Percentiles rank a stretch among this genome's conserved stretches.
phyloP scores from a whole-genome alignment of 30 jellyfish, hydroid and myxozoan genomes.

The Nemopilema nomurai region DNA sequence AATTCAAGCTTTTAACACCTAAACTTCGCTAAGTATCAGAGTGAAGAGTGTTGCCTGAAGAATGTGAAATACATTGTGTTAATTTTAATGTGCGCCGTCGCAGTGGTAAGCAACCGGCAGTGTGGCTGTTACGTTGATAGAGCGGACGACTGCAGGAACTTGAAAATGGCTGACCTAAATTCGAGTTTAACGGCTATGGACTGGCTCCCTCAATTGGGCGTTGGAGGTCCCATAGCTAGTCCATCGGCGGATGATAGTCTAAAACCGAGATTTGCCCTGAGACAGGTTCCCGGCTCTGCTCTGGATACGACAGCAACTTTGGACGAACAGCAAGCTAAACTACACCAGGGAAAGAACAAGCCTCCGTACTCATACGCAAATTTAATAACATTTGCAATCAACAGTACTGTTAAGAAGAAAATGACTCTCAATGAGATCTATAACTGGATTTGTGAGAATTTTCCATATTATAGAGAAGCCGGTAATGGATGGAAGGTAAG shows the following conservation, averaged over 20 bases:
- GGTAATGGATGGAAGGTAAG: constrained; percentile 99
- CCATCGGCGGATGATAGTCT: constrained; percentile 65
- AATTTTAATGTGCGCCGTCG: background rate
- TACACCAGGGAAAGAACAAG: constrained; percentile 89
- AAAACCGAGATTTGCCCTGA: constrained; percentile 74
- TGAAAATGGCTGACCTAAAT: constrained; percentile 90
- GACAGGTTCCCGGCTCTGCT: constrained; percentile 92
- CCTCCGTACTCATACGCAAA: constrained; percentile 98
- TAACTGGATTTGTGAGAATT: constrained; percentile 93
- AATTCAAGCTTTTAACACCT: background rate
- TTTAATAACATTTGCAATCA: constrained; percentile 92
- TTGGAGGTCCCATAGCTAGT: constrained; percentile 87
- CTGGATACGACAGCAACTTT: constrained; percentile 87
- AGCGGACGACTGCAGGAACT: background rate
- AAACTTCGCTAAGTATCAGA: no score
- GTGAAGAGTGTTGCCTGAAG: background rate
- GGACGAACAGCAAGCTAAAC: constrained; percentile 73
- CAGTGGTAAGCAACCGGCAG: background rate
- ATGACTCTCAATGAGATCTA: constrained; percentile 93
- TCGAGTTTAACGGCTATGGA: constrained; percentile 98
- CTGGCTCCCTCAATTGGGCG: constrained; percentile 98
- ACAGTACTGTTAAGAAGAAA: constrained; percentile 70
- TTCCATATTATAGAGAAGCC: constrained; percentile 89
- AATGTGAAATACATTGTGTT: background rate
- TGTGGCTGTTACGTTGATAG: background rate